Percentiles rank a stretch among this genome's conserved stretches.
Evolutionary conservation across 1,140 invertebrate species (phyloP).

Genomic region (Bilobella aurantiaca): DNA sequence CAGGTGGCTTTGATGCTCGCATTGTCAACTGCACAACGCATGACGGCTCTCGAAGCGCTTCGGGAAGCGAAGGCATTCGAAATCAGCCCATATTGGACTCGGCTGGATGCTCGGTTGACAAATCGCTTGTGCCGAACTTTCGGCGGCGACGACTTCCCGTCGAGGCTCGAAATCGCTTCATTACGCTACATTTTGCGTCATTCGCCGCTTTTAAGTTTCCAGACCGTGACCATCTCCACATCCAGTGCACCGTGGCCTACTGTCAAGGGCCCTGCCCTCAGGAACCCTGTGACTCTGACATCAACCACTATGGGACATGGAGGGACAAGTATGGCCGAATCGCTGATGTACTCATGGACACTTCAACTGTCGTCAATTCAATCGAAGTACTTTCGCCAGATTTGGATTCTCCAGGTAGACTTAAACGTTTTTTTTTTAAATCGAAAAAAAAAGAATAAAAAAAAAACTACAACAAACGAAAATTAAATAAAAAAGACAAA

Average conservation of each 20-base stretch:
- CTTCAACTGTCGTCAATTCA: constrained; percentile 63
- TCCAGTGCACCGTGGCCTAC: constrained; percentile 51
- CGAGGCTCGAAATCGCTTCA: constrained; percentile 25
- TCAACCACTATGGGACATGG: constrained; percentile 33
- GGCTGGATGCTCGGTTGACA: constrained; percentile 33
- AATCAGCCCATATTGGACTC: constrained; percentile 33
- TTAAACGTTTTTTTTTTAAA: too few relatives aligned
- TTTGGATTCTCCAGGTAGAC: constrained; percentile 46
- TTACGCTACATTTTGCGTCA: constrained; percentile 43
- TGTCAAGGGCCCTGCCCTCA: constrained; percentile 55
- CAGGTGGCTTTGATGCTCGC: constrained; percentile 56
- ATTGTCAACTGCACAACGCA: constrained; percentile 61
- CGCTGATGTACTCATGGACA: constrained; percentile 51
- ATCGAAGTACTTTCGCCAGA: constrained; percentile 63
- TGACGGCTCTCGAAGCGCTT: constrained; percentile 49
- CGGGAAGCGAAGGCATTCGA: constrained; percentile 23
- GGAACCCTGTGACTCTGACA: constrained; percentile 37
- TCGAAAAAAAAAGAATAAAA: too few relatives aligned
- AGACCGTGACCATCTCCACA: constrained; percentile 58
- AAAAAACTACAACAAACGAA: too few relatives aligned
- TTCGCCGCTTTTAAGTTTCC: constrained; percentile 72
- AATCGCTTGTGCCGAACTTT: constrained; percentile 31
- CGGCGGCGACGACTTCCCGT: constrained; percentile 25
- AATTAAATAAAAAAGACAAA: too few relatives aligned
- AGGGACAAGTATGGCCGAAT: constrained; percentile 36